Conservation (phyloP, 2,888 invertebrate species). For the Dasypogon diadema region DNA sequence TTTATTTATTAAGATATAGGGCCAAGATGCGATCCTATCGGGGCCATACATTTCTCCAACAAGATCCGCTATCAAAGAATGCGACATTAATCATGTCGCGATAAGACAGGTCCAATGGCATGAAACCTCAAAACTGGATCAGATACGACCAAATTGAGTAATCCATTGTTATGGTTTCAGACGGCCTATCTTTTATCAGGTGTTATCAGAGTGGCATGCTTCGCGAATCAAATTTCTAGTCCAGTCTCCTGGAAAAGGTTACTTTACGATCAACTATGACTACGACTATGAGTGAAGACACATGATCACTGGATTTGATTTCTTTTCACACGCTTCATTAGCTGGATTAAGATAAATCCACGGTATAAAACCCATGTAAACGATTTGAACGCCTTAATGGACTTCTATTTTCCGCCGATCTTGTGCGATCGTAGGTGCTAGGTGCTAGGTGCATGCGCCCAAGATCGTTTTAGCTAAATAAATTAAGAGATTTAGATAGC, state of each 20-base stretch:
- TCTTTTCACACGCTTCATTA: constrained; percentile 32
- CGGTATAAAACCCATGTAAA: neutral
- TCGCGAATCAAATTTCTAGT: neutral
- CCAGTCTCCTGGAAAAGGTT: neutral
- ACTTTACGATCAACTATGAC: neutral
- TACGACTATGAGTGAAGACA: constrained; percentile 3
- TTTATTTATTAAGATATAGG: constrained; percentile 19
- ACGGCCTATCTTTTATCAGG: too few species aligned
- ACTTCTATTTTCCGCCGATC: constrained; percentile 2
- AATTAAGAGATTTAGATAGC: constrained; percentile 42
- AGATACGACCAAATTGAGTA: constrained; percentile 4
- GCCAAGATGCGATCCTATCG: constrained; percentile 13
- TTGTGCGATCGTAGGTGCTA: neutral
- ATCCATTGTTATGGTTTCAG: neutral
- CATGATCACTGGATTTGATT: constrained; percentile 5
- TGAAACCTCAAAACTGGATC: neutral
- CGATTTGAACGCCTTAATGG: constrained; percentile 9
- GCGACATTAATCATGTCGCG: constrained; percentile 23
- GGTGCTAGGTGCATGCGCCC: neutral
- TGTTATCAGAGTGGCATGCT: too few species aligned
- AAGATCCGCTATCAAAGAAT: constrained; percentile 25
- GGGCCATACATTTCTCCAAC: constrained; percentile 18
- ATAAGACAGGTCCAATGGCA: neutral
- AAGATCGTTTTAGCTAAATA: constrained; percentile 27
- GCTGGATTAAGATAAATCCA: constrained; percentile 45